Evolutionary conservation across 2,888 invertebrate species (phyloP).

Genomic region (Philereme vetulata): DNA sequence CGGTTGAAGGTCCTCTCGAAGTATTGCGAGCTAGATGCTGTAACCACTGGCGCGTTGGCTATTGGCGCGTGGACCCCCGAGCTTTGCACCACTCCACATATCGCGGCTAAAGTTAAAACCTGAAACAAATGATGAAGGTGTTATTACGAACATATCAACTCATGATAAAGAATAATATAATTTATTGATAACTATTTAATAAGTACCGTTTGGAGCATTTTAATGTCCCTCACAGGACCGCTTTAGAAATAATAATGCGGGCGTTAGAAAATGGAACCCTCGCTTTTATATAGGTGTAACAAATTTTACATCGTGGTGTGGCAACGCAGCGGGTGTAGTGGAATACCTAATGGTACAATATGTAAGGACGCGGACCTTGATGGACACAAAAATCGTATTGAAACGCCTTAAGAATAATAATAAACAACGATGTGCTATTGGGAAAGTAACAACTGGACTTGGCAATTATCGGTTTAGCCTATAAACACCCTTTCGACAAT

Average conservation of each 20-base stretch:
- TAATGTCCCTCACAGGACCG: conserved; percentile 59
- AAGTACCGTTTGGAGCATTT: conserved; percentile 68
- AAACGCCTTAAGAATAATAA: conserved; percentile 79
- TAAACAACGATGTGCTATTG: conserved; percentile 59
- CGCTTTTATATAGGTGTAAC: conserved; percentile 82
- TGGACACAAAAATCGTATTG: conserved; percentile 80
- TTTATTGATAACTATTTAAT: conserved; percentile 18
- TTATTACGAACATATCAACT: conserved; percentile 19
- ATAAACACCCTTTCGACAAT: conserved; percentile 42
- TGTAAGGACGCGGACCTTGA: conserved; percentile 80
- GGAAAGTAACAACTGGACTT: conserved; percentile 63
- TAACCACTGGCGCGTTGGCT: conserved; percentile 80
- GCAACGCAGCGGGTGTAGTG: conserved; percentile 71
- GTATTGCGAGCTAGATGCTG: conserved; percentile 87
- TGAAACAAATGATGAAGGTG: conserved; percentile 45
- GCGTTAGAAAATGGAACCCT: conserved; percentile 71
- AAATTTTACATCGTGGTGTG: conserved; percentile 81
- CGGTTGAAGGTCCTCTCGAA: conserved; percentile 86
- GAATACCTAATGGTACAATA: conserved; percentile 81
- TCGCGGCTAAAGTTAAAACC: conserved; percentile 54
- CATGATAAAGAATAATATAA: not conserved
- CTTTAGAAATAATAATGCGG: conserved; percentile 75
- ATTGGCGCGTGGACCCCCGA: conserved; percentile 58
- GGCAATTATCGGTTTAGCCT: conserved; percentile 52
- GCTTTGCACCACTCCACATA: conserved; percentile 56